These are phyloP conservation scores for Columba guinea DNA, from an alignment of 2,797 vertebrate genomes.

Conservation along the genomic window DNA sequence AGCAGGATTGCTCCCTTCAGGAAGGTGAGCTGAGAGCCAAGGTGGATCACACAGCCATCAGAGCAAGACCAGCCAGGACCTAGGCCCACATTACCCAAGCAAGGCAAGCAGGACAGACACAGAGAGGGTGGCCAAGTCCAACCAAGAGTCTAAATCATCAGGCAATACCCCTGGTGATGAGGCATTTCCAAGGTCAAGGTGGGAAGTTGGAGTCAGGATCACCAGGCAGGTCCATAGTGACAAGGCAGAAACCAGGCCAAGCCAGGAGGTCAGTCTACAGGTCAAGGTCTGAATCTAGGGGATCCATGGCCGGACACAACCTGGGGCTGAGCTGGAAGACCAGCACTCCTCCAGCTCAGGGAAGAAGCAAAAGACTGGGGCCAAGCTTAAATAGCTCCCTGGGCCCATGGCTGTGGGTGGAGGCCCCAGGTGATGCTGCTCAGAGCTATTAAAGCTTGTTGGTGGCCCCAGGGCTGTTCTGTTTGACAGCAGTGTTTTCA, in stretches of 20 bases:
- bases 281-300: not conserved
- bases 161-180: accelerated
- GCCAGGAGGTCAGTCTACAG: not conserved
- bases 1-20: not conserved
- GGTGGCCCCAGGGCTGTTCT: not conserved
- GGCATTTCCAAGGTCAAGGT: not conserved
- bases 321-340: too few species aligned
- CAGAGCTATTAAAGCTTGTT: not conserved
- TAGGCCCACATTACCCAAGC: not conserved
- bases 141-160: not conserved
- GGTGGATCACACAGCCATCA: not conserved
- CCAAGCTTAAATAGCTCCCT: not conserved
- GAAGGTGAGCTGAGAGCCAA: not conserved
- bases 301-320: not conserved
- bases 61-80: not conserved
- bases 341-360: accelerated
- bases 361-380: accelerated
- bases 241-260: not conserved
- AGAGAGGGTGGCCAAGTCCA: not conserved
- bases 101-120: not conserved
- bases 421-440: not conserved
- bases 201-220: not conserved
- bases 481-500: not conserved
- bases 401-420: not conserved
- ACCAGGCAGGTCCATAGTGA: not conserved